Evolutionary conservation across 2,888 invertebrate species (phyloP).

Genomic region (Rotaria socialis): DNA sequence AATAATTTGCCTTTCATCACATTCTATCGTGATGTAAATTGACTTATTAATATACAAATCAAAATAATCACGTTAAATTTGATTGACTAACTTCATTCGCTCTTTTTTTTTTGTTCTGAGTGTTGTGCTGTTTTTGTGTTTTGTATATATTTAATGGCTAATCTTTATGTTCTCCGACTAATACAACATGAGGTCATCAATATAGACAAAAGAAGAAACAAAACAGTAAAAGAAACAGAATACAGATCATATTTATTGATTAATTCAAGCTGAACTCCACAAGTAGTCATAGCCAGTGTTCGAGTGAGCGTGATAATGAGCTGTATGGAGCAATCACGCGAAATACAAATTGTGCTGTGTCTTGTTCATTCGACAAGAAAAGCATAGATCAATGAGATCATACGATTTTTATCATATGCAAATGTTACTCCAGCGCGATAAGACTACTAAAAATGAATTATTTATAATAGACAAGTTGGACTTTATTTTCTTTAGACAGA

Average conservation of each 20-base stretch:
- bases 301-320: slow-evolving; percentile 4
- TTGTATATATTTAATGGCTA: neutral
- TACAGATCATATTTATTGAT: neutral
- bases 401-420: neutral
- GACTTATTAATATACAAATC: neutral
- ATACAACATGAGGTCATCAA: neutral
- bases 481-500: too few relatives aligned
- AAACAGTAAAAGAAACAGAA: neutral
- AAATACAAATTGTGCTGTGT: slow-evolving; percentile 1
- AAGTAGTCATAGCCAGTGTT: neutral
- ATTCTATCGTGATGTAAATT: neutral
- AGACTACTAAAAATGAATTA: neutral
- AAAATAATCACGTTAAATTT: neutral
- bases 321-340: neutral
- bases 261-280: neutral
- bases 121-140: neutral
- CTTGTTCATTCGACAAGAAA: slow-evolving; percentile 12
- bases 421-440: neutral
- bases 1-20: neutral
- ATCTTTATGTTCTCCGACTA: neutral
- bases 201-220: neutral
- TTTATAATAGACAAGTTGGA: neutral
- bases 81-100: neutral
- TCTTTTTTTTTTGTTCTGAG: neutral
- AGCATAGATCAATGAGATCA: neutral